Evolutionary conservation across 1,140 invertebrate species (phyloP), one percentile per base, ranked within the genome.

Genomic region (Drosophila santomea): DNA sequence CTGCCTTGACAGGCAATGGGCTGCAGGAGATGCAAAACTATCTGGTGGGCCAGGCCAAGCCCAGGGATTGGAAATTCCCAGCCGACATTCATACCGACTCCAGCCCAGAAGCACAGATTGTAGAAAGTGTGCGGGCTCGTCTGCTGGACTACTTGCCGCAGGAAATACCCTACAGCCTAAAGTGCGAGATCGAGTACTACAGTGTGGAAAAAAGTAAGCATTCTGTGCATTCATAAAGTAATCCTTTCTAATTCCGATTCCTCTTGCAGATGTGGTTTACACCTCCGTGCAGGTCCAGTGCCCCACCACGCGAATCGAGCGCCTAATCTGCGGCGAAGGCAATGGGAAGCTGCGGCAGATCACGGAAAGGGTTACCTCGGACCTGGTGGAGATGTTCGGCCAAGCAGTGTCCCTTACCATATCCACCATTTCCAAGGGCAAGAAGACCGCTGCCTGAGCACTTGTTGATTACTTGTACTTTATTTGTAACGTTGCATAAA

Each of bases 131-230:
- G 1, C 94, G 95, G 78, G 96, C 97, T 23, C 96, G 96, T 80
- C 93, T 98, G 14, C 90, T 98, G 36, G 96, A 98, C 85, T 93
- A 95, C 91, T 93, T 98, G 47, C 94, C 95, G 2, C 93, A 97
- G 74, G 97, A 98, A 93, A 94, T 98, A 41, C 97, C 97, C 3
- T 98, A 98, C 80, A 94, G 93, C 52, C 88, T 98, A 2, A 91
- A 94, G 66, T 93, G 95, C 28, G 84, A 93, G 57, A 78, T 97
- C 2, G 96, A 97, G 90, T 95, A 95, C 90, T 95, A 95, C 84
- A 94, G 96, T 67, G 91, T 94, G 12, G 91, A 93, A 52, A 91
- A 94, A 20, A 93, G 94, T 78, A 94, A 35, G 73, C 11, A 4
- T 3, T 2, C 10, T 4, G 3, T 10, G 3, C 6, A 20, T 3